Evolutionary conservation across 2,888 invertebrate species (phyloP), one percentile per base, ranked within the genome.

Genomic region (Dryobotodes eremita): DNA sequence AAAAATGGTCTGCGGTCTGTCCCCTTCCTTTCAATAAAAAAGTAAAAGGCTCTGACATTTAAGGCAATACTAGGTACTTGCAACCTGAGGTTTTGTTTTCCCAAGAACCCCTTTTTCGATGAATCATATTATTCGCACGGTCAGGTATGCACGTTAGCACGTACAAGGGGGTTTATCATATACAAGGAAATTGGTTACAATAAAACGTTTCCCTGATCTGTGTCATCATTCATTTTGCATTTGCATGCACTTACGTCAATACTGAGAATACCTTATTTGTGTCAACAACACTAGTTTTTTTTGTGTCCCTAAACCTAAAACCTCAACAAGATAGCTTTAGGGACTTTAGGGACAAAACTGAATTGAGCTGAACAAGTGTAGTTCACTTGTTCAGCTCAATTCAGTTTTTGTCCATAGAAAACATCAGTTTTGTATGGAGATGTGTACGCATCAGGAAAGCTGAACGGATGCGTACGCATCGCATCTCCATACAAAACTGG

Each of bases 121-220:
- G 95, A 96, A 92, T 95, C 95, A 95, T 88, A 90, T 88, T 86
- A 90, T 93, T 92, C 91, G 89, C 93, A 91, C 92, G 91, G 70
- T 78, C 84, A 81, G 87, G 86, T 88, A 78, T 83, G 90, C 92
- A 91, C 90, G 89, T 90, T n/a, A 61, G 59, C 76, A 85, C 89
- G 77, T 70, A 36, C 20, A 90, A 82, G 87, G 88, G 89, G 87
- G 89, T 92, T 93, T 94, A 59, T 42, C 59, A 36, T 92, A 71
- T 93, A 91, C 90, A 88, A 88, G 88, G 92, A 93, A 94, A 91
- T 88, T 85, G 80, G 88, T 86, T 88, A 86, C 86, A 87, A 74
- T 83, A 89, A 87, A 88, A 79, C 85, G 89, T 89, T 89, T 89
- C 89, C 88, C 85, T 88, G 87, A 85, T 84, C 71, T 68, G 64